phyloP scores from a whole-genome alignment of 2,113 vertebrate species.

The Sinocyclocheilus maitianheensis region DNA sequence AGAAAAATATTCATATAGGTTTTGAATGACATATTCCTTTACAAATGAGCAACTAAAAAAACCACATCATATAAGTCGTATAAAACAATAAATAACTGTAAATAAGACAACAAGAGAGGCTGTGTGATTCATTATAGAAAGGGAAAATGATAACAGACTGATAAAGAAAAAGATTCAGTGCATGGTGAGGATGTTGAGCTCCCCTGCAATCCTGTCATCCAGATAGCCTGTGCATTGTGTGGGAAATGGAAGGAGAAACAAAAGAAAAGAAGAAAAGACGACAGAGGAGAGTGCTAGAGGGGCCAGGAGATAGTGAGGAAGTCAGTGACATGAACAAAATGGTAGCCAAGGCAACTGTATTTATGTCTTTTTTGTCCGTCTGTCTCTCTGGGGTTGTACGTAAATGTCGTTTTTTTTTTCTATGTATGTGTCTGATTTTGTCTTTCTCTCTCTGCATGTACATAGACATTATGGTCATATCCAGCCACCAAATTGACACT shows the following conservation, averaged over 20 bases:
- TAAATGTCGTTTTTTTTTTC: not conserved
- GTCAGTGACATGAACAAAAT: slow-evolving; percentile 44
- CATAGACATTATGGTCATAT: too few species aligned
- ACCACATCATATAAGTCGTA: not conserved
- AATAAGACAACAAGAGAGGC: not conserved
- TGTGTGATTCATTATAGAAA: not conserved
- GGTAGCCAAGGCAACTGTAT: slow-evolving; percentile 60
- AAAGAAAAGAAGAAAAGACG: slow-evolving; percentile 23
- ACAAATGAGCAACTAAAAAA: not conserved
- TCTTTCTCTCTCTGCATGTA: not conserved
- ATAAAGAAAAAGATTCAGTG: not conserved
- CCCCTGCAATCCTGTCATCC: not conserved
- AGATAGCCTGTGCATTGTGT: slow-evolving; percentile 11
- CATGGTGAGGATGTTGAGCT: not conserved
- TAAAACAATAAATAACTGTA: not conserved
- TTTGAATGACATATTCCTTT: too few species aligned
- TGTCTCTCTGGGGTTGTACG: not conserved
- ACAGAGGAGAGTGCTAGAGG: slow-evolving; percentile 16
- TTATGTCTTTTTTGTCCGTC: slow-evolving; percentile 52
- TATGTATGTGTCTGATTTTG: not conserved
- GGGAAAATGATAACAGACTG: not conserved
- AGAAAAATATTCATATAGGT: too few species aligned
- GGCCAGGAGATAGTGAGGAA: slow-evolving; percentile 23
- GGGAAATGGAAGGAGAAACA: slow-evolving; percentile 11
- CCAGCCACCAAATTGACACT: not conserved